Evolutionary conservation across 1,140 invertebrate species (phyloP), one percentile per base, ranked within the genome.

Genomic region (Steinernema feltiae): DNA sequence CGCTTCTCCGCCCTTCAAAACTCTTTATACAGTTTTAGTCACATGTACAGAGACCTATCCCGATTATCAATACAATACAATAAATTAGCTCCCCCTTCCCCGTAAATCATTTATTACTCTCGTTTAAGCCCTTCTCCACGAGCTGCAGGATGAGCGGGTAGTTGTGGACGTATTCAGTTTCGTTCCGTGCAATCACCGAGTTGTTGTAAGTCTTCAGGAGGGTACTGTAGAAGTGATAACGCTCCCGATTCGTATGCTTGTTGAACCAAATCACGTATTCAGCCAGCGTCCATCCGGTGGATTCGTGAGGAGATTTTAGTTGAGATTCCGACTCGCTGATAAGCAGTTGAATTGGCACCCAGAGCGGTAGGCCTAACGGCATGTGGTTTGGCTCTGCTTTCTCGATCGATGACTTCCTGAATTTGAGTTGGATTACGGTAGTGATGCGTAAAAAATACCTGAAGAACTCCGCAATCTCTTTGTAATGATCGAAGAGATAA

Each of bases 221-320:
- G 31, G 74, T 80, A 35, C 74, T 78, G 18, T 80, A 70, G 53
- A 85, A 86, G 32, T 80, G 76, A 27, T 76, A 78, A 1, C 79
- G 63, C 48, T 85, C 81, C 27, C 72, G 15, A 30, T 86, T 80
- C 0, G 76, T 29, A 30, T 83, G 76, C 2, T 72, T 48, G 32
- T 81, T 81, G 46, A 84, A 85, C 83, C 83, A 85, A 12, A 72
- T 41, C 0, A 82, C 77, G 70, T 86, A 85, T 75, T 84, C 81
- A 30, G 70, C 41, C 3, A 80, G 32, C 70, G 80, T 80, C 82
- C 82, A 86, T 12, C 81, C 80, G 1, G 84, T 83, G n/a, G 80
- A 84, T 53, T 79, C 74, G 48, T 85, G 79, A 0, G 84, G 84
- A 7, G 78, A 75, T 1, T 32, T 48, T 12, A 85, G 63, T 17